Conservation (phyloP, 2,888 invertebrate genomes). For the Phyto melanocephala region DNA sequence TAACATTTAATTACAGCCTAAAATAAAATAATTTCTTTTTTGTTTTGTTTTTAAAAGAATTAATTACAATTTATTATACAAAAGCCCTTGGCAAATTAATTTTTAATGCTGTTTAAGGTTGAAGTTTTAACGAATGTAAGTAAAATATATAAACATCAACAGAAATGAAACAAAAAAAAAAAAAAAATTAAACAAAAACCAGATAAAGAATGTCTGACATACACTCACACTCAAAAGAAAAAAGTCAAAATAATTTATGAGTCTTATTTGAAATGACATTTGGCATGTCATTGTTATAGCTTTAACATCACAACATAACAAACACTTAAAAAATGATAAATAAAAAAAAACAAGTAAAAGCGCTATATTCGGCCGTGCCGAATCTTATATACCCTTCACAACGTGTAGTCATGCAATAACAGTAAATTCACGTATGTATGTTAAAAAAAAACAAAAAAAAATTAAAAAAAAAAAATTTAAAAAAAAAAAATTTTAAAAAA, state of each 20-base stretch:
- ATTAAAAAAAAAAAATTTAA: not conserved
- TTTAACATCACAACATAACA: conserved; percentile 25
- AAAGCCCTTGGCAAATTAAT: conserved; percentile 66
- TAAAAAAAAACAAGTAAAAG: not conserved
- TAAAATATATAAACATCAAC: not conserved
- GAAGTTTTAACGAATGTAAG: conserved; percentile 26
- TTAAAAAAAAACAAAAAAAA: too few relatives aligned
- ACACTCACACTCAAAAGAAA: too few relatives aligned
- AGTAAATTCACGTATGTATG: too few relatives aligned
- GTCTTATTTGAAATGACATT: conserved; percentile 64
- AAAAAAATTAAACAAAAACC: conserved; percentile 16
- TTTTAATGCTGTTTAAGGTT: conserved; percentile 64
- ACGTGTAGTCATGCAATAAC: too few relatives aligned
- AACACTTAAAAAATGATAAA: conserved; percentile 46
- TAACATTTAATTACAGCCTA: conserved; percentile 22
- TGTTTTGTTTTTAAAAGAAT: conserved; percentile 42
- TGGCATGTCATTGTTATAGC: conserved; percentile 61
- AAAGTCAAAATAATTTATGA: conserved; percentile 61
- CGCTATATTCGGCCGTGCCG: too few relatives aligned
- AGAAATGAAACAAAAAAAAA: conserved; percentile 28
- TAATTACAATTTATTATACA: conserved; percentile 56
- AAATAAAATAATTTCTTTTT: not conserved
- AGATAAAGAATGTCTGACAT: not conserved
- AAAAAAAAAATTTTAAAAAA: not conserved
- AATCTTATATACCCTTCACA: too few relatives aligned